phyloP scores from a whole-genome alignment of 2,113 vertebrate genomes.

The Protobothrops flavoviridis region DNA sequence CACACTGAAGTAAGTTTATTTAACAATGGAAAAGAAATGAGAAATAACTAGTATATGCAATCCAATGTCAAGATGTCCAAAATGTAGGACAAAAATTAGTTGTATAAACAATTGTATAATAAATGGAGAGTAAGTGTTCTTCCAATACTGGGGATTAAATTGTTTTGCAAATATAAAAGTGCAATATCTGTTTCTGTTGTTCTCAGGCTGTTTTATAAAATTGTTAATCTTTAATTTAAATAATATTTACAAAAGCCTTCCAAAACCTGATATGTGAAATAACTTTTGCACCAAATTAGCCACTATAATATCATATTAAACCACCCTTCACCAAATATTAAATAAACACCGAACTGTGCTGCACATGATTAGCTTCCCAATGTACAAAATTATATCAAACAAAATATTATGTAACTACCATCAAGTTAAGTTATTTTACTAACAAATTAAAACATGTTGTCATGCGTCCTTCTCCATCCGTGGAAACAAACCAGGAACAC shows the following conservation, averaged over 20 bases:
- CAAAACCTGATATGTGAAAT: neutral
- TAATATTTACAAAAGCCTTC: neutral
- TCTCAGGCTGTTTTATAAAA: neutral
- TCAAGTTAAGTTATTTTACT: slow-evolving; percentile 9
- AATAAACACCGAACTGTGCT: slow-evolving; percentile 22
- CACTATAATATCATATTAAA: neutral
- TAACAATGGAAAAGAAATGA: neutral
- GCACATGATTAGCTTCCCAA: slow-evolving; percentile 8
- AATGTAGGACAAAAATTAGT: neutral
- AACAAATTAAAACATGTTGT: slow-evolving; percentile 21
- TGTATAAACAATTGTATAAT: neutral
- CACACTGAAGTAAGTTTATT: neutral
- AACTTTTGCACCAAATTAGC: neutral
- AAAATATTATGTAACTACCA: slow-evolving; percentile 25
- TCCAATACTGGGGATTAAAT: neutral
- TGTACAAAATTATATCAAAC: slow-evolving; percentile 37
- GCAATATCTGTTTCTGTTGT: neutral
- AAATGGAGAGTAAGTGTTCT: neutral
- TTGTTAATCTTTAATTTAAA: neutral
- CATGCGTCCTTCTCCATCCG: too few species aligned
- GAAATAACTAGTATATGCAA: neutral
- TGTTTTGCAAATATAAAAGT: neutral
- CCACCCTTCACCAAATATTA: neutral
- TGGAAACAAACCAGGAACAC: too few species aligned
- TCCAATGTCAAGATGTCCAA: neutral